A percentile compares a stretch with the other conserved stretches of the same genome.
Conservation (phyloP, 1,140 invertebrate species). For the Sarcophaga bullata region DNA sequence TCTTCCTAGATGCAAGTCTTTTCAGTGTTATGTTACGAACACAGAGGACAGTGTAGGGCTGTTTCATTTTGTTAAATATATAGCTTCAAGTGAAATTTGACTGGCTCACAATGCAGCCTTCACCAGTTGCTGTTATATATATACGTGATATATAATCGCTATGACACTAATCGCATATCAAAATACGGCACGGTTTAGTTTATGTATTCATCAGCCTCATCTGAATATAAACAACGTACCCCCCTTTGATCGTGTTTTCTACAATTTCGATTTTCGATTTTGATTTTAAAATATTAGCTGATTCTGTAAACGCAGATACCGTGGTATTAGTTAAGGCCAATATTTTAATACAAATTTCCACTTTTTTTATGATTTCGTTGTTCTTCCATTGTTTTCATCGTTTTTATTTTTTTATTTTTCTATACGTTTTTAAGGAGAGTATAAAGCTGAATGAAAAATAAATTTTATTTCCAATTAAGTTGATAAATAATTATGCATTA, state of each 20-base stretch:
- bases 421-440: neutral
- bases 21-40: too few species aligned
- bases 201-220: constrained; percentile 41
- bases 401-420: neutral
- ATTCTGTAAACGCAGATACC: neutral
- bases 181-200: neutral
- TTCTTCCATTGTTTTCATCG: neutral
- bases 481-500: too few species aligned
- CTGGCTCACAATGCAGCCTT: neutral
- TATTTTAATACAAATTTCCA: neutral
- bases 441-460: neutral
- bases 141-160: constrained; percentile 45
- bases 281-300: constrained; percentile 47
- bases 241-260: too few species aligned
- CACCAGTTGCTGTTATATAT: constrained; percentile 44
- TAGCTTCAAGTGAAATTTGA: too few species aligned
- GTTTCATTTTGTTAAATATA: too few species aligned
- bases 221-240: too few species aligned
- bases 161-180: neutral
- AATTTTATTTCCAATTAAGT: neutral
- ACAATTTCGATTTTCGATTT: constrained; percentile 48
- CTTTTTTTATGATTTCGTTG: neutral
- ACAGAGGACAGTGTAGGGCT: too few species aligned
- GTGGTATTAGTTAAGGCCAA: neutral
- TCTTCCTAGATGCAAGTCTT: too few species aligned